Conservation (phyloP, 2,888 invertebrate species). For the Xanthia icteritia region DNA sequence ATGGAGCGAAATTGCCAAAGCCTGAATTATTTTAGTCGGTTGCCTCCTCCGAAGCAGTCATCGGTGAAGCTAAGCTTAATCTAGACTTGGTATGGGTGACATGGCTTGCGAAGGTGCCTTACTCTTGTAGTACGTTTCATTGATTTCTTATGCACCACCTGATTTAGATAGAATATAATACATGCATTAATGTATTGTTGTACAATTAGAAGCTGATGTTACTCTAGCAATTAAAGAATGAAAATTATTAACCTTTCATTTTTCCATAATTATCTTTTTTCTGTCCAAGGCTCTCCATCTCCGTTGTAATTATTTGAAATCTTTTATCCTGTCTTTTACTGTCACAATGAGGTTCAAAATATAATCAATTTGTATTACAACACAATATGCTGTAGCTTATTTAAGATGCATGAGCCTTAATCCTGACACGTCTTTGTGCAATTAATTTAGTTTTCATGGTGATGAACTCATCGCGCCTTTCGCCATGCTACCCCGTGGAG, state of each 20-base stretch:
- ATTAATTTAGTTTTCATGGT: constrained; percentile 74
- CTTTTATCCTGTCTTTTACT: background rate
- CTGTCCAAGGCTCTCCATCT: background rate
- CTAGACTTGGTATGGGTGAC: constrained; percentile 8
- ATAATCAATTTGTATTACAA: constrained; percentile 46
- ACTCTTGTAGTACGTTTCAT: constrained; percentile 1
- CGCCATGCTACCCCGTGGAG: constrained; percentile 49
- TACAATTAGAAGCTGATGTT: background rate
- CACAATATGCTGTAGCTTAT: constrained; percentile 57
- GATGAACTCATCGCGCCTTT: constrained; percentile 68
- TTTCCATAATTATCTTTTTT: background rate
- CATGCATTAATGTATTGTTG: too few species aligned
- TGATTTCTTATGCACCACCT: constrained; percentile 26
- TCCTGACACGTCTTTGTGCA: constrained; percentile 67
- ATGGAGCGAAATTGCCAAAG: constrained; percentile 1
- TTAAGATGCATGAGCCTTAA: constrained; percentile 67
- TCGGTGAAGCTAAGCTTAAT: constrained; percentile 16
- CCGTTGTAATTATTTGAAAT: background rate
- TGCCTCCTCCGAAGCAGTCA: background rate
- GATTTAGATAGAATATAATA: background rate
- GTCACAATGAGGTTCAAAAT: constrained; percentile 24
- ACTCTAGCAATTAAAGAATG: background rate
- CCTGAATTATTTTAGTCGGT: constrained; percentile 7
- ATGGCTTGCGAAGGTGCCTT: background rate
- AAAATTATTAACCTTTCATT: background rate